These are phyloP conservation scores for Osmerus mordax DNA, from an alignment of 2,113 vertebrate species.

Conservation along the genomic window DNA sequence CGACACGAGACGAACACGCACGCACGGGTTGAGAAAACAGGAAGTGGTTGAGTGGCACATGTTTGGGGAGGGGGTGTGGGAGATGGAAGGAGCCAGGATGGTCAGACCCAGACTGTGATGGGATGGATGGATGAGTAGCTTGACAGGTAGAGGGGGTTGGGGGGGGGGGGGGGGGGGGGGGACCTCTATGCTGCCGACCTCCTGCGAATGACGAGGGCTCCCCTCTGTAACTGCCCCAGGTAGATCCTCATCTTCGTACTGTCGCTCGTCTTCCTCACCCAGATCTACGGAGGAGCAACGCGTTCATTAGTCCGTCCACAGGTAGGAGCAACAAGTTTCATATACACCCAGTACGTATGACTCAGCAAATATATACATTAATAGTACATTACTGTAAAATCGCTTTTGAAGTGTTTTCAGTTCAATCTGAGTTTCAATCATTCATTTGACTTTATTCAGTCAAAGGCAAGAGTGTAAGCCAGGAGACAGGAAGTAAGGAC, in stretches of 20 bases:
- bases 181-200: constrained; percentile 85
- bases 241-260: constrained; percentile 99
- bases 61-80: constrained; percentile 4
- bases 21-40: constrained; percentile 12
- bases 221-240: constrained; percentile 94
- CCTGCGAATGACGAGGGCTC: constrained; percentile 92
- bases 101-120: constrained; percentile 21
- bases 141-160: constrained; percentile 19
- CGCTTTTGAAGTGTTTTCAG: no score
- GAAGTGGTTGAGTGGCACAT: constrained; percentile 8
- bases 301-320: no score
- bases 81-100: constrained; percentile 15
- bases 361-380: no score
- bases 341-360: no score
- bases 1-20: neutral
- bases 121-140: constrained; percentile 13
- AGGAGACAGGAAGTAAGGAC: neutral
- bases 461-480: no score
- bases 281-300: constrained; percentile 75
- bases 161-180: neutral
- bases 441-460: no score
- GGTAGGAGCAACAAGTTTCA: no score
- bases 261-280: constrained; percentile 98
- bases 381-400: no score
- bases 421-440: no score